Evolutionary conservation across 2,797 vertebrate genomes (phyloP).

Genomic region (Xenentodon cancila): DNA sequence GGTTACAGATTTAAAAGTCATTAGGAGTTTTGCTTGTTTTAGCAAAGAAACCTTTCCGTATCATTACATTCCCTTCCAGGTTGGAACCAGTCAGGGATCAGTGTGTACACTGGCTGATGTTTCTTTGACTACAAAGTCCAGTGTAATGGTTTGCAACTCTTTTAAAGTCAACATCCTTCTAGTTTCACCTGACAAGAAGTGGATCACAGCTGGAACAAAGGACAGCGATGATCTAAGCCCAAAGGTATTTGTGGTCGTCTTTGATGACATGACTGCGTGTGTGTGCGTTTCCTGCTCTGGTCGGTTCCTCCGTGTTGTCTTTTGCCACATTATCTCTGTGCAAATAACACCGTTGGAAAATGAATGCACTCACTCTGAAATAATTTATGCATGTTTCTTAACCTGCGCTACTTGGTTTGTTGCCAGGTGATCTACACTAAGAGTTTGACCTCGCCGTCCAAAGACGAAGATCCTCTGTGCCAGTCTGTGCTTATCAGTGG

Average conservation of each 20-base stretch:
- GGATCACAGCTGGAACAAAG: constrained; percentile 65
- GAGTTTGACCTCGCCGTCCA: constrained; percentile 65
- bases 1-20: neutral
- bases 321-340: constrained; percentile 11
- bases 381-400: neutral
- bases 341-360: neutral
- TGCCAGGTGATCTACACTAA: constrained; percentile 74
- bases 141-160: constrained; percentile 59
- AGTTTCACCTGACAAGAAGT: constrained; percentile 78
- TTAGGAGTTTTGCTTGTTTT: neutral
- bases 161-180: constrained; percentile 70
- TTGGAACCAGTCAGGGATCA: constrained; percentile 68
- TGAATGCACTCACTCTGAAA: neutral
- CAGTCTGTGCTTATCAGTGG: constrained; percentile 62
- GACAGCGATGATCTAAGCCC: constrained; percentile 63
- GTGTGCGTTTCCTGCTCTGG: constrained; percentile 21
- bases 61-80: constrained; percentile 48
- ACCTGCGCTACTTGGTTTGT: constrained; percentile 2
- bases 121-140: constrained; percentile 63
- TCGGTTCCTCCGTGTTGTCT: constrained; percentile 12
- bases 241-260: constrained; percentile 71
- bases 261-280: constrained; percentile 16
- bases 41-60: neutral
- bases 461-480: constrained; percentile 68
- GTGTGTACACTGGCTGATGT: constrained; percentile 65